phyloP scores from a whole-genome alignment of 2,888 invertebrate genomes.

The Brachycybe producta region DNA sequence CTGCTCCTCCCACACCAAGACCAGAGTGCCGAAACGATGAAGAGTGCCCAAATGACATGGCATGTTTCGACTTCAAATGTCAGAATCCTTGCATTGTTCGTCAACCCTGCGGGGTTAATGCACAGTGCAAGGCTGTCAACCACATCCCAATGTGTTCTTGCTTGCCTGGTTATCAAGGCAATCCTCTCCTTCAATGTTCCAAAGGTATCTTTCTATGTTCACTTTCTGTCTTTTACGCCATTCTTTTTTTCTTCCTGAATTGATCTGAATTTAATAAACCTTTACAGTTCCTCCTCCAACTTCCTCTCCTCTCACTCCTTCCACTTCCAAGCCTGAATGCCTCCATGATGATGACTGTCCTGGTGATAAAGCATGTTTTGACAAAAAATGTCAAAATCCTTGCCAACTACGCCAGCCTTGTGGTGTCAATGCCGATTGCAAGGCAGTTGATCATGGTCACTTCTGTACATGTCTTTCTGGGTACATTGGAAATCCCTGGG shows the following conservation, averaged over 20 bases:
- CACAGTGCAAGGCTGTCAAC: constrained; percentile 56
- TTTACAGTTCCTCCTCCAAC: neutral
- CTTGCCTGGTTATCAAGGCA: constrained; percentile 47
- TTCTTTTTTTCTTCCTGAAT: neutral
- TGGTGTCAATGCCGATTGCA: constrained; percentile 59
- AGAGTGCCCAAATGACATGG: constrained; percentile 41
- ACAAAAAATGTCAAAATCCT: constrained; percentile 64
- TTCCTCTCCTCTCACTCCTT: neutral
- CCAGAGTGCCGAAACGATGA: constrained; percentile 62
- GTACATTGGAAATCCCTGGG: constrained; percentile 38
- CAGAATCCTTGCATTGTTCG: constrained; percentile 51
- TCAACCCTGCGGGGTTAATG: constrained; percentile 68
- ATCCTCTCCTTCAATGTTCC: constrained; percentile 22
- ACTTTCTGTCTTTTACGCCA: too few species aligned
- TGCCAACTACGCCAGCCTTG: constrained; percentile 64
- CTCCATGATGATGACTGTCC: constrained; percentile 15
- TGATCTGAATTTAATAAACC: neutral
- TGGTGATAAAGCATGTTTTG: constrained; percentile 59
- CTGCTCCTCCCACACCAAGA: constrained; percentile 3
- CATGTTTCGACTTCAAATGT: constrained; percentile 74
- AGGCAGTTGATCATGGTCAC: constrained; percentile 64
- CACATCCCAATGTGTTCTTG: constrained; percentile 60
- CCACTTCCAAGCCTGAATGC: constrained; percentile 14
- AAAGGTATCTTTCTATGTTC: constrained; percentile 7
- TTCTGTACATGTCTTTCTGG: constrained; percentile 66